phyloP scores from a whole-genome alignment of 2,797 vertebrate genomes.

The Antrozous pallidus region DNA sequence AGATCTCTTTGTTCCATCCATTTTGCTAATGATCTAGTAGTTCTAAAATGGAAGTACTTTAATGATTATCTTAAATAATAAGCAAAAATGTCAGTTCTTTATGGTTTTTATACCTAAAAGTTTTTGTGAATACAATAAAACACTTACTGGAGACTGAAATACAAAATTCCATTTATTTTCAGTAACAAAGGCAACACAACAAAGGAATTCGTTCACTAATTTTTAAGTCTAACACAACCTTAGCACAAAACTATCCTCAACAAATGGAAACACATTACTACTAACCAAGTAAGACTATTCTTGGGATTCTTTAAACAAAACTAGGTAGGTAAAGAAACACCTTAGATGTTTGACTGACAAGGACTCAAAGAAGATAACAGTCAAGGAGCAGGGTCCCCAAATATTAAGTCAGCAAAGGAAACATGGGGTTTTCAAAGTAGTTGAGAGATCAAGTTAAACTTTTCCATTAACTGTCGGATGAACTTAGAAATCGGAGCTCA shows the following conservation, averaged over 20 bases:
- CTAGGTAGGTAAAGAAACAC: not conserved
- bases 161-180: conserved; percentile 72
- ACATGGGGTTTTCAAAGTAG: conserved; percentile 5
- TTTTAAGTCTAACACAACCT: conserved; percentile 47
- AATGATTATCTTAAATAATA: not conserved
- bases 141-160: conserved; percentile 41
- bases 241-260: conserved; percentile 27
- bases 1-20: conserved; percentile 19
- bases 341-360: not conserved
- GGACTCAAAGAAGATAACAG: not conserved
- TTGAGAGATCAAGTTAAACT: not conserved
- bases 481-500: conserved; percentile 20
- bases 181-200: conserved; percentile 53
- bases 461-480: too few species aligned
- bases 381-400: not conserved
- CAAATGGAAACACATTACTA: conserved; percentile 49
- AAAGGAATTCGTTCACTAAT: conserved; percentile 32
- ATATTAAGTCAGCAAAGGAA: not conserved
- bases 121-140: conserved; percentile 30
- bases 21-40: not conserved
- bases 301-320: conserved; percentile 42
- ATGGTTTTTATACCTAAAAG: conserved; percentile 3
- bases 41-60: conserved; percentile 15
- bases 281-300: not conserved
- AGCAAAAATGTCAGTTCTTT: not conserved